These are phyloP conservation scores for Trichonephila inaurata DNA, from an alignment of 1,140 invertebrate species.

Conservation along the genomic window DNA sequence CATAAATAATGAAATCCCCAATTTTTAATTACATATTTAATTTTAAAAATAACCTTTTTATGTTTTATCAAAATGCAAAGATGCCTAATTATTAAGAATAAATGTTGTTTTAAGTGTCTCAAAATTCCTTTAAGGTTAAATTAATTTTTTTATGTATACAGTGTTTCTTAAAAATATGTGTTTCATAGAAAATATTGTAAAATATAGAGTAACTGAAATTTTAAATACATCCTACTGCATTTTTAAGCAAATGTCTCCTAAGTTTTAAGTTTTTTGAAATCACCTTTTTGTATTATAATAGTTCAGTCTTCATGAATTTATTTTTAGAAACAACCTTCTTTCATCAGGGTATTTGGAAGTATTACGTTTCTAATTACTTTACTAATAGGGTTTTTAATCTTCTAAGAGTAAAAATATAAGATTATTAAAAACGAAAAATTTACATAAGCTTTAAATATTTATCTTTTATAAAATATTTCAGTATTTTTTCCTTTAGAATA, in stretches of 20 bases:
- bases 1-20: too few relatives aligned
- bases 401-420: neutral
- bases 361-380: neutral
- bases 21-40: too few relatives aligned
- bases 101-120: too few relatives aligned
- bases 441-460: neutral
- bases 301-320: neutral
- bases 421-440: neutral
- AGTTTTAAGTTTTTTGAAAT: neutral
- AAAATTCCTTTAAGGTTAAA: too few relatives aligned
- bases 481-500: neutral
- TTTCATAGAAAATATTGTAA: too few relatives aligned
- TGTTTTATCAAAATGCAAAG: too few relatives aligned
- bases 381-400: neutral
- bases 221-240: too few relatives aligned
- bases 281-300: neutral
- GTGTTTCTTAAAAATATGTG: too few relatives aligned
- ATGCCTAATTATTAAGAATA: too few relatives aligned
- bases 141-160: too few relatives aligned
- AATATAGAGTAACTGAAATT: too few relatives aligned
- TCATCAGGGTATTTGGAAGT: neutral
- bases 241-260: neutral
- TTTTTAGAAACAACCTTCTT: neutral
- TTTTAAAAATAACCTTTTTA: too few relatives aligned
- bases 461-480: neutral